A percentile compares a stretch with the other conserved stretches of the same genome.
Conservation (phyloP, 2,797 vertebrate species). For the Molossus alvarezi region DNA sequence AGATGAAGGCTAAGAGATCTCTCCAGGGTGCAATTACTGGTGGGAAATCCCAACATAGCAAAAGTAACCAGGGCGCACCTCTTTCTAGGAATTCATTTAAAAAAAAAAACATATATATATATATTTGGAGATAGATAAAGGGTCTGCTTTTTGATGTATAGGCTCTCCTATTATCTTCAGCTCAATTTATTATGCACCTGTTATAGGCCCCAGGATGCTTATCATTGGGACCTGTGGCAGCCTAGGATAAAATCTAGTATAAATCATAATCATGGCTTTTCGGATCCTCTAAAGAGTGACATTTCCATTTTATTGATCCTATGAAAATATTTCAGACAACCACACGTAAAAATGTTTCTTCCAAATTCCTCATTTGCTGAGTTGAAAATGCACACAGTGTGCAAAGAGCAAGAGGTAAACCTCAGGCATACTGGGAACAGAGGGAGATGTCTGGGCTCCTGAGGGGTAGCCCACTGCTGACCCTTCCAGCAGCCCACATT, state of each 20-base stretch:
- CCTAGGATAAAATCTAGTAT: slow-evolving; percentile 3
- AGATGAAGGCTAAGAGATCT: neutral
- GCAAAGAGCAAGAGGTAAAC: slow-evolving; percentile 6
- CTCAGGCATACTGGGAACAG: neutral
- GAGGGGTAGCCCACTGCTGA: neutral
- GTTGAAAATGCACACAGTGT: neutral
- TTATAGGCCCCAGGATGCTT: neutral
- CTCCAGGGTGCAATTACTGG: neutral
- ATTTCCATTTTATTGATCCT: slow-evolving; percentile 19
- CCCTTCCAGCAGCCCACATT: neutral
- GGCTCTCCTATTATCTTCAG: neutral
- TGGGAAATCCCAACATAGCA: neutral
- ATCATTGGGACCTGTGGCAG: neutral
- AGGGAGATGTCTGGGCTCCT: neutral
- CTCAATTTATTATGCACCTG: neutral
- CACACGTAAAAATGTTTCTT: slow-evolving; percentile 23
- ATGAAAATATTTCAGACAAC: slow-evolving; percentile 62
- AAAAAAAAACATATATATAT: neutral
- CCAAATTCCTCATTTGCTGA: neutral
- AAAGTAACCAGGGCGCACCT: neutral
- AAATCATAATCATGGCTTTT: slow-evolving; percentile 35
- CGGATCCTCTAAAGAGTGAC: neutral
- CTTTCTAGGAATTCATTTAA: neutral
- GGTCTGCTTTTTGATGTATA: neutral
- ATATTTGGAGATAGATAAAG: neutral